Base-by-base conservation (phyloP, 2,888 invertebrate genomes). In the Tupiocoris notatus region DNA sequence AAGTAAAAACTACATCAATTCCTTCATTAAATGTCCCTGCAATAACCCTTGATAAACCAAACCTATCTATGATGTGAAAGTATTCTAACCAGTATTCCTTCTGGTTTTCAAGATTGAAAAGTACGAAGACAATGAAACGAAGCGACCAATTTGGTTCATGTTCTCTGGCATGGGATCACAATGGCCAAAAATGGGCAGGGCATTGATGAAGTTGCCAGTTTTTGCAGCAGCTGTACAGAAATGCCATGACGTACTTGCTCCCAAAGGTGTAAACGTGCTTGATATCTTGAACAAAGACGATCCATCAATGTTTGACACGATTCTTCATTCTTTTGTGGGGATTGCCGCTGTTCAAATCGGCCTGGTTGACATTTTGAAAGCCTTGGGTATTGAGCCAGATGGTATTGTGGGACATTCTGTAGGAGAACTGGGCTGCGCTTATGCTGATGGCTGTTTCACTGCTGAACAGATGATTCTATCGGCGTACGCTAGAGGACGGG, bases 111-210 rank as follows among this genome's bases (percentile, higher is more conserved):
- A 73, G 73, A 39, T 63, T n/a, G 62, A 21, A 9, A 20, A 61
- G 2, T 61, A 61, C 3, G 62, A 61, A 24, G 21, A 39, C n/a
- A 54, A 62, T 1, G 73, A 76, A 6, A 61, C 39, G 63, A 77
- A 68, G n/a, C 87, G 91, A 0, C 93, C 95, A 0, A 86, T 95
- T 0, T 95, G 95, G 89, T 95, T 92, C 85, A 90, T 95, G 62
- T 96, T 94, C 85, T 93, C 95, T 71, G 95, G 96, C 25, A 93
- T 96, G 94, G 94, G 94, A 0, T 91, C 93, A 0, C 94, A 95
- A 82, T 96, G 95, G 95, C 85, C 89, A 12, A 91, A 91, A 79
- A 94, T 96, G 93, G 95, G 92, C 1, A 85, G 87, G 9, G 87
- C 90, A 57, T 87, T 95, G 64, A 89, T 95, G 89, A 85, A 86